phyloP scores from a whole-genome alignment of 2,888 invertebrate genomes.

The Heliconius aoede region DNA sequence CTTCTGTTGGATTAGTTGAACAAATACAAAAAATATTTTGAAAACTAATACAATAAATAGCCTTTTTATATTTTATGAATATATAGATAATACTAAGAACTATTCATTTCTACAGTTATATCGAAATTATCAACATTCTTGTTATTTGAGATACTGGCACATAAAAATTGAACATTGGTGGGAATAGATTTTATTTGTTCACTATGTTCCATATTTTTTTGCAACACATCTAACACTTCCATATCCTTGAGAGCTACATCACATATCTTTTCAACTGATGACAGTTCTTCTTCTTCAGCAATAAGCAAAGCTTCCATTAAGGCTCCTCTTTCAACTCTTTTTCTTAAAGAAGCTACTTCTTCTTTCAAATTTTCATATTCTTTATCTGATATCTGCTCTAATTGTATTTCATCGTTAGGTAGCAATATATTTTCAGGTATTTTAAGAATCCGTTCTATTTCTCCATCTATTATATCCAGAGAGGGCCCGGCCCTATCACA shows the following conservation, averaged over 20 bases:
- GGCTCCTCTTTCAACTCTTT: constrained; percentile 70
- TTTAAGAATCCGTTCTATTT: constrained; percentile 69
- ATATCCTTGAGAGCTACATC: constrained; percentile 74
- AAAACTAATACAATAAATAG: neutral
- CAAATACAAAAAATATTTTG: neutral
- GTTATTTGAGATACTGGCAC: constrained; percentile 65
- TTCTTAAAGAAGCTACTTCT: constrained; percentile 65
- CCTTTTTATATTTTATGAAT: neutral
- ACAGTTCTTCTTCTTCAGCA: constrained; percentile 71
- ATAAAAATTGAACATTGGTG: constrained; percentile 64
- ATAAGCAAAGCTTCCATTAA: constrained; percentile 71
- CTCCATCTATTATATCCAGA: constrained; percentile 66
- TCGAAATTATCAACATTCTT: constrained; percentile 52
- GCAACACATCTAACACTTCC: constrained; percentile 67
- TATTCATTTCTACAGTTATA: constrained; percentile 49
- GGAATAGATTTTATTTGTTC: constrained; percentile 59
- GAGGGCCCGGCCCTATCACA: constrained; percentile 71
- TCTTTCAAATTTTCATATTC: constrained; percentile 68
- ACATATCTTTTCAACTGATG: constrained; percentile 68
- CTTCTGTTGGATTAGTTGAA: neutral
- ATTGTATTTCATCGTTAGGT: constrained; percentile 72
- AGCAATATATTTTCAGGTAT: constrained; percentile 72
- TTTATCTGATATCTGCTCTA: constrained; percentile 64
- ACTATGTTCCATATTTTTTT: constrained; percentile 59
- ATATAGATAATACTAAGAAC: constrained; percentile 1